Conservation (phyloP, 2,888 invertebrate species). For the Lapara coniferarum region DNA sequence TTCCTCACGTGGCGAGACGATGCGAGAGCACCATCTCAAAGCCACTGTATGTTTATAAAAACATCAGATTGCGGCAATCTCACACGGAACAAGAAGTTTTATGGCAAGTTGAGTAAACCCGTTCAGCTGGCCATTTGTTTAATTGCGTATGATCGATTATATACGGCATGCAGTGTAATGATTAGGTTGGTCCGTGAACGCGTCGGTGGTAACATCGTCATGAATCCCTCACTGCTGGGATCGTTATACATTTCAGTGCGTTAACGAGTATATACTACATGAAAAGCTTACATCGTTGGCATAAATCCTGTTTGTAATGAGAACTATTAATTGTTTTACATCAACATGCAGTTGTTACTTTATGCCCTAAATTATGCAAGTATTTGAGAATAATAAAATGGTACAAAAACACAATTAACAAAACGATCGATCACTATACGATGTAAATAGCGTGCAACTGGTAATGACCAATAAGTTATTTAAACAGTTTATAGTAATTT, state of each 20-base stretch:
- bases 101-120: constrained; percentile 53
- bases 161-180: constrained; percentile 46
- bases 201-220: background rate
- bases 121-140: constrained; percentile 58
- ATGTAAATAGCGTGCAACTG: background rate
- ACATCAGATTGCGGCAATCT: constrained; percentile 61
- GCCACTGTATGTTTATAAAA: constrained; percentile 65
- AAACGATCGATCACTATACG: too few species aligned
- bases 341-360: too few species aligned
- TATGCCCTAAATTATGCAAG: background rate
- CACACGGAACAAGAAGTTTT: constrained; percentile 70
- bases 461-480: background rate
- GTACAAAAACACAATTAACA: background rate
- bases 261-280: background rate
- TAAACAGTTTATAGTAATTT: background rate
- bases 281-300: background rate
- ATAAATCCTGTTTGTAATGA: too few species aligned
- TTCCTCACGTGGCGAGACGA: constrained; percentile 54
- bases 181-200: background rate
- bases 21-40: constrained; percentile 59
- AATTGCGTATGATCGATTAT: constrained; percentile 72
- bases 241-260: too few species aligned
- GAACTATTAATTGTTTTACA: too few species aligned
- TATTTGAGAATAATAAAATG: background rate
- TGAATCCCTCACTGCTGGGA: too few species aligned